phyloP scores from a whole-genome alignment of 2,797 vertebrate genomes.

The Cyclura pinguis region DNA sequence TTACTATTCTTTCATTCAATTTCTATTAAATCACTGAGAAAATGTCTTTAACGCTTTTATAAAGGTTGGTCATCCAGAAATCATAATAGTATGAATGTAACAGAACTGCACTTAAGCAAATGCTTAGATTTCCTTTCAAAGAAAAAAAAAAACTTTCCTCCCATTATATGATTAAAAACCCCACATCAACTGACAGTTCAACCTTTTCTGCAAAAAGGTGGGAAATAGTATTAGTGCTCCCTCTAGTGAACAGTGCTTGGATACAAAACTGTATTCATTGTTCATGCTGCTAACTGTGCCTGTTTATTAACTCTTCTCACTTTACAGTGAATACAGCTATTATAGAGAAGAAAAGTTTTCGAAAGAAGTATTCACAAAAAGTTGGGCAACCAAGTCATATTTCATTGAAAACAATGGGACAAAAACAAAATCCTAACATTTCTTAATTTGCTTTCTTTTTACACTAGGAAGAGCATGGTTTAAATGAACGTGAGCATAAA shows the following conservation, averaged over 20 bases:
- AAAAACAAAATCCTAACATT: background rate
- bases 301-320: background rate
- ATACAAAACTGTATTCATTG: constrained; percentile 3
- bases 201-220: background rate
- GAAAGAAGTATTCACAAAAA: background rate
- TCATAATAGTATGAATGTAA: constrained; percentile 43
- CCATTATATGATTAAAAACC: constrained; percentile 21
- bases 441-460: background rate
- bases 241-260: constrained; percentile 63
- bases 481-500: background rate
- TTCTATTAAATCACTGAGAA: background rate
- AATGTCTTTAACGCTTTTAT: constrained; percentile 7
- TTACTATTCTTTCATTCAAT: constrained; percentile 3
- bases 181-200: rapidly evolving
- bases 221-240: constrained; percentile 54
- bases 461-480: background rate
- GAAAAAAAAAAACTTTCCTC: constrained; percentile 9
- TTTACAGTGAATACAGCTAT: background rate
- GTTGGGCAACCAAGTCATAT: background rate
- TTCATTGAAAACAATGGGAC: background rate
- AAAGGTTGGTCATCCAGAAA: background rate
- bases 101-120: constrained; percentile 42
- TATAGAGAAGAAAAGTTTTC: background rate
- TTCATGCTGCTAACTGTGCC: background rate
- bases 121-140: constrained; percentile 38